Evolutionary conservation across 2,888 invertebrate species (phyloP), one percentile per base, ranked within the genome.

Genomic region (Embidobia sp.): DNA sequence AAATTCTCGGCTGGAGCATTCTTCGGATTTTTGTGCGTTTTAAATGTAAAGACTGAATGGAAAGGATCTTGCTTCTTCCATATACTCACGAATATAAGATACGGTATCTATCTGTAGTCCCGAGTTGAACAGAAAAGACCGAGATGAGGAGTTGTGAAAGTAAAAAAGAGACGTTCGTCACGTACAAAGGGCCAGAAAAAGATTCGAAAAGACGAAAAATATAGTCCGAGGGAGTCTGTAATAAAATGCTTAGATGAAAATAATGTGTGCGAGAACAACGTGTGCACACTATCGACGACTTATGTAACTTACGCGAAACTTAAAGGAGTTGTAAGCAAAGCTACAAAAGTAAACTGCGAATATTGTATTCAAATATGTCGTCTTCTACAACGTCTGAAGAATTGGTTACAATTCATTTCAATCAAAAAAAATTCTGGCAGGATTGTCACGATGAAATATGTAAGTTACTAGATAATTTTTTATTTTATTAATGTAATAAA

Each of bases 131-230:
- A 11, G 31, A 44, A 33, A 29, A 42, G 16, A 35, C n/a, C 13
- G 15, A 22, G 15, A 35, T 2, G 27, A 19, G 22, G 29, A 22
- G 18, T 40, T 48, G 46, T 63, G 27, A 37, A 63, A 63, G 40
- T 31, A 48, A 33, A 72, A 40, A 55, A 55, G 53, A 63, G 53
- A 63, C 44, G 61, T 72, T 72, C 46, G 53, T 72, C 53, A 40
- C 63, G 46, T 31, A 70, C 72, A 63, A 63, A 72, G 57, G 15
- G 6, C 10, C 15, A 19, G 29, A 29, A 57, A 37, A 33, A 46
- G 31, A 33, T n/a, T 6, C 26, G 26, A 49, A 63, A 19, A 57
- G 49, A 49, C 18, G 31, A 22, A 48, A 10, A 18, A 26, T n/a
- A 55, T 7, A 11, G 51, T 61, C 53, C 61, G n/a, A 72, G 31